Evolutionary conservation across 1,140 invertebrate genomes (phyloP).

Genomic region (Orius insidiosus): DNA sequence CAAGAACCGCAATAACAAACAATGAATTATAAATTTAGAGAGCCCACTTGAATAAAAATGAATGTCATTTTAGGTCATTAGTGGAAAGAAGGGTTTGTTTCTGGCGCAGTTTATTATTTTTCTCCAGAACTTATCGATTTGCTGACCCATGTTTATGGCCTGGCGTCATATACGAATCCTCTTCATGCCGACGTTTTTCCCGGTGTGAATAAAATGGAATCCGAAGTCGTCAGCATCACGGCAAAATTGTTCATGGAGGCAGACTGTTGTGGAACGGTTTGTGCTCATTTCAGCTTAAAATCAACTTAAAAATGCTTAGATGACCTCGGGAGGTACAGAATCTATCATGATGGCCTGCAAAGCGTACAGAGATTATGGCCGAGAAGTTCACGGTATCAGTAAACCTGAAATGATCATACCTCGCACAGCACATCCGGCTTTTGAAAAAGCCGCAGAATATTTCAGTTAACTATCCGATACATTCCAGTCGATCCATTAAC

Average conservation of each 20-base stretch:
- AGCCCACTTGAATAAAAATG: neutral
- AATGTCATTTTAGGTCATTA: slow-evolving; percentile 39
- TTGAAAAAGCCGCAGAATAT: slow-evolving; percentile 89
- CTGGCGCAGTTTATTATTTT: slow-evolving; percentile 76
- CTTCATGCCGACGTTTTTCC: slow-evolving; percentile 94
- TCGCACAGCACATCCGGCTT: slow-evolving; percentile 83
- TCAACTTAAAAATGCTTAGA: too few species aligned
- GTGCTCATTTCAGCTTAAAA: too few species aligned
- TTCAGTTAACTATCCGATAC: slow-evolving; percentile 59
- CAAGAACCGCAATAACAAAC: neutral
- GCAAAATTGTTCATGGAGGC: slow-evolving; percentile 69
- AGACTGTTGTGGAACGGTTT: slow-evolving; percentile 65
- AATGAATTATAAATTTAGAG: slow-evolving; percentile 6
- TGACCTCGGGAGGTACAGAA: slow-evolving; percentile 94
- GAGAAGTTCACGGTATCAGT: slow-evolving; percentile 55
- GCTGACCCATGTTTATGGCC: slow-evolving; percentile 64
- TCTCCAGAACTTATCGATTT: slow-evolving; percentile 53
- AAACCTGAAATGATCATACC: slow-evolving; percentile 85
- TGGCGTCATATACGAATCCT: slow-evolving; percentile 90
- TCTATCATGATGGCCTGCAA: slow-evolving; percentile 95
- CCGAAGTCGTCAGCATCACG: slow-evolving; percentile 83
- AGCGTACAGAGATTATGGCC: slow-evolving; percentile 79
- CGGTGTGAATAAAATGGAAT: slow-evolving; percentile 95
- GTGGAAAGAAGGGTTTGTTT: slow-evolving; percentile 61
- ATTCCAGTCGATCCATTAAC: slow-evolving; percentile 61